Evolutionary conservation across 2,113 vertebrate genomes (phyloP).

Genomic region (Antigone vipio): DNA sequence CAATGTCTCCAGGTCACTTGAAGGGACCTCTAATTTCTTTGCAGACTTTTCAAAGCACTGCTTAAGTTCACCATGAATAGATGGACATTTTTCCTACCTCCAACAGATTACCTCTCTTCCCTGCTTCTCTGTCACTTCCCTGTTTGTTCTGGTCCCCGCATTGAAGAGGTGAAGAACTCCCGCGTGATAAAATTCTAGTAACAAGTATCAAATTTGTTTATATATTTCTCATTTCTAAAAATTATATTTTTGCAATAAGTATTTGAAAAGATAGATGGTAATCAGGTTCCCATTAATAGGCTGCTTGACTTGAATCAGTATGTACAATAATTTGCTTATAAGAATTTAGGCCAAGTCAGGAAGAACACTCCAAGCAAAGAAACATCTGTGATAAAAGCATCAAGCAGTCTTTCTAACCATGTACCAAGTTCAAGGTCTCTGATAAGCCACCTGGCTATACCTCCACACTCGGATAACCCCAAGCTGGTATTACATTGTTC

Average conservation of each 20-base stretch:
- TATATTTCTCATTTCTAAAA: not conserved
- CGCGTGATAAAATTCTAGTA: not conserved
- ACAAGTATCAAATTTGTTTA: not conserved
- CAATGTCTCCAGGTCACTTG: not conserved
- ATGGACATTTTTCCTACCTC: not conserved
- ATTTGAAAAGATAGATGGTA: not conserved
- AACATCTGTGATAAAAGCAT: slow-evolving; percentile 61
- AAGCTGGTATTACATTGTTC: slow-evolving; percentile 64
- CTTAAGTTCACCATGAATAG: not conserved
- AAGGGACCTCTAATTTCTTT: not conserved
- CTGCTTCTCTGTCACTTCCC: not conserved
- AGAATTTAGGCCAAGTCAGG: slow-evolving; percentile 34
- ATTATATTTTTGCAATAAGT: not conserved
- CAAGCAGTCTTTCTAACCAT: slow-evolving; percentile 40
- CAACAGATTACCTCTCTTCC: not conserved
- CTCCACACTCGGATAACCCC: slow-evolving; percentile 44
- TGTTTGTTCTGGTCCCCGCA: not conserved
- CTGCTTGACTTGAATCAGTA: not conserved
- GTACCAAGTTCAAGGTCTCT: slow-evolving; percentile 64
- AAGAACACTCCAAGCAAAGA: slow-evolving; percentile 28
- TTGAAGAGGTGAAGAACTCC: not conserved
- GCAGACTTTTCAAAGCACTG: not conserved
- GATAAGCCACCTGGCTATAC: slow-evolving; percentile 61
- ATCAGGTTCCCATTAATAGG: not conserved
- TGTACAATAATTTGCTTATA: not conserved